A percentile compares a stretch with the other conserved stretches of the same genome.
Conservation (phyloP, 2,797 vertebrate genomes). For the Leptoclinus maculatus region DNA sequence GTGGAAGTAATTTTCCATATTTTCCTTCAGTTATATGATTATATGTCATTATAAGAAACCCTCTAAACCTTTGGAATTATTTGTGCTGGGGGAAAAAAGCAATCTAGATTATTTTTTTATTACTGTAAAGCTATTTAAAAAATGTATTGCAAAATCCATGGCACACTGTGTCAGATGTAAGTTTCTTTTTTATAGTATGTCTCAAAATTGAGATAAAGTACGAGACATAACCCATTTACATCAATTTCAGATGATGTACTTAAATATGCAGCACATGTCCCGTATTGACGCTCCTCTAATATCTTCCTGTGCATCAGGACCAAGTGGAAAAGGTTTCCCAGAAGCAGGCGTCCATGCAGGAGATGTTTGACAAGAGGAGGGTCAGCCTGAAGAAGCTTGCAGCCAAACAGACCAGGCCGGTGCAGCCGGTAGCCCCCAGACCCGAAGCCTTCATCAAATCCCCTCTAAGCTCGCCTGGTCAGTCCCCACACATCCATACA, state of each 20-base stretch:
- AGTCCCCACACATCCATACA: slow-evolving; percentile 23
- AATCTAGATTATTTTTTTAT: background rate
- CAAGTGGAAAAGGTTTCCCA: slow-evolving; percentile 93
- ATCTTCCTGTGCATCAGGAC: slow-evolving; percentile 80
- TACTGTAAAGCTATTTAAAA: background rate
- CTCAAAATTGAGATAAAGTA: background rate
- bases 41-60: background rate
- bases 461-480: slow-evolving; percentile 90
- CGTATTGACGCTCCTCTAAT: background rate
- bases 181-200: background rate
- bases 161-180: background rate
- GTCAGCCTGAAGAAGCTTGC: slow-evolving; percentile 96
- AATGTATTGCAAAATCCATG: background rate
- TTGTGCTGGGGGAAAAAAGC: background rate
- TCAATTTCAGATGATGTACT: background rate
- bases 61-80: background rate
- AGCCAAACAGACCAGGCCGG: slow-evolving; percentile 95
- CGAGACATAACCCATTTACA: background rate
- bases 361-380: slow-evolving; percentile 96
- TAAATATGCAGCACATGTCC: background rate
- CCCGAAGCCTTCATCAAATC: slow-evolving; percentile 95
- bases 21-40: background rate
- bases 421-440: slow-evolving; percentile 96
- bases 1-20: background rate
- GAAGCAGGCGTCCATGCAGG: slow-evolving; percentile 94